A percentile compares a stretch with the other conserved stretches of the same genome.
Conservation (phyloP, 2,888 invertebrate genomes). For the Electrophaes corylata region DNA sequence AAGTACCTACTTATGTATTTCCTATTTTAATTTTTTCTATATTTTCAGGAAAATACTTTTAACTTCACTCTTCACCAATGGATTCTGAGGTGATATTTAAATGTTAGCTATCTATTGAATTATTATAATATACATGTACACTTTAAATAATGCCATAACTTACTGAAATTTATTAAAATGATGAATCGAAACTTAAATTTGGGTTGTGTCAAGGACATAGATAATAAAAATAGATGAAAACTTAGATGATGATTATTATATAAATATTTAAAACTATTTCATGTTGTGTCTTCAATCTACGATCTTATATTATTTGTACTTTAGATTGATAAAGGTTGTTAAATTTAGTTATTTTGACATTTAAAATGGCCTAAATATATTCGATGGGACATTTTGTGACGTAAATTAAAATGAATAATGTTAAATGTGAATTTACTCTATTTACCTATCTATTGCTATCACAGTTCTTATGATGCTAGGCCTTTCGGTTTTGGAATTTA, state of each 20-base stretch:
- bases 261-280: conserved; percentile 21
- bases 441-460: conserved; percentile 7
- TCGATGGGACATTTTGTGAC: conserved; percentile 14
- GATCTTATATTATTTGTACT: conserved; percentile 13
- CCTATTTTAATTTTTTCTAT: not conserved
- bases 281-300: conserved; percentile 21
- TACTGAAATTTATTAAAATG: conserved; percentile 23
- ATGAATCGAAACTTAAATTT: conserved; percentile 35
- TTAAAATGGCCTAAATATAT: conserved; percentile 28
- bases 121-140: conserved; percentile 25
- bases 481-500: conserved; percentile 4
- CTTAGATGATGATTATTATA: conserved; percentile 21
- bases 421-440: conserved; percentile 17
- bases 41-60: conserved; percentile 80
- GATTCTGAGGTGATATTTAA: conserved; percentile 45
- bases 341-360: conserved; percentile 17
- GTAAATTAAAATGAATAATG: conserved; percentile 13
- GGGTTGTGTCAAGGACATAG: conserved; percentile 40
- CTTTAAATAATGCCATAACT: conserved; percentile 25
- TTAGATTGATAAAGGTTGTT: conserved; percentile 4
- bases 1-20: not conserved
- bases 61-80: conserved; percentile 55
- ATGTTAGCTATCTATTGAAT: conserved; percentile 38
- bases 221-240: conserved; percentile 29
- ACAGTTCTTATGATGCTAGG: conserved; percentile 7